phyloP scores from a whole-genome alignment of 2,888 invertebrate genomes.

The Rhorus exstirpatorius region DNA sequence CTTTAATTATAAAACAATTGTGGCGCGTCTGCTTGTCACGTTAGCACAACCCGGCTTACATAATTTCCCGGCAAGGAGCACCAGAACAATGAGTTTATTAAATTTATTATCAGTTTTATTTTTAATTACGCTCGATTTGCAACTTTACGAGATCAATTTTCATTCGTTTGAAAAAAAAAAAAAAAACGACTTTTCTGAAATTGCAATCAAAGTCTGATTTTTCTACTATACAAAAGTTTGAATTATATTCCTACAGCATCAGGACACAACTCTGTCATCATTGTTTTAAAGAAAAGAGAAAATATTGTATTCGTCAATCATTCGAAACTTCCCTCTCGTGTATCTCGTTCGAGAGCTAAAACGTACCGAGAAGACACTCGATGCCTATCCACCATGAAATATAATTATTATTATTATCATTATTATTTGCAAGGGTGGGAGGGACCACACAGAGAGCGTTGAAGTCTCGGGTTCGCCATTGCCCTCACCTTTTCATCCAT shows the following conservation, averaged over 20 bases:
- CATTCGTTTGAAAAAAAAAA: background rate
- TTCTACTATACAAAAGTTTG: too few species aligned
- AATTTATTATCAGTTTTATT: too few species aligned
- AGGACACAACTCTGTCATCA: too few species aligned
- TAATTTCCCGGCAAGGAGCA: constrained; percentile 60
- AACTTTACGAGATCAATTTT: background rate
- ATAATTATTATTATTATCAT: constrained; percentile 66
- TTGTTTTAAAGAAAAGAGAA: constrained; percentile 5
- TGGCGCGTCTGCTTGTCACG: constrained; percentile 38
- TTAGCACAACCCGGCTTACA: constrained; percentile 78
- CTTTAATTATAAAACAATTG: constrained; percentile 60
- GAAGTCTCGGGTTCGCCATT: constrained; percentile 68
- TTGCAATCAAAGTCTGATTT: too few species aligned
- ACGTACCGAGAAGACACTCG: constrained; percentile 45
- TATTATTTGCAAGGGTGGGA: constrained; percentile 48
- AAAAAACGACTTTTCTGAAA: too few species aligned
- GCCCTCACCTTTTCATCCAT: constrained; percentile 47
- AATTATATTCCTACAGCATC: too few species aligned
- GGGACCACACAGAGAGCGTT: constrained; percentile 67
- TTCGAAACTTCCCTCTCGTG: background rate
- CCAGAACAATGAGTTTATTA: background rate
- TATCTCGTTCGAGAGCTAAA: constrained; percentile 26
- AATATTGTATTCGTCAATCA: constrained; percentile 27
- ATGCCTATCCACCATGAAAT: constrained; percentile 55
- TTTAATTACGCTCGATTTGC: background rate